Base-by-base conservation (phyloP, 2,113 vertebrate species). In the Leptodactylus fuscus region DNA sequence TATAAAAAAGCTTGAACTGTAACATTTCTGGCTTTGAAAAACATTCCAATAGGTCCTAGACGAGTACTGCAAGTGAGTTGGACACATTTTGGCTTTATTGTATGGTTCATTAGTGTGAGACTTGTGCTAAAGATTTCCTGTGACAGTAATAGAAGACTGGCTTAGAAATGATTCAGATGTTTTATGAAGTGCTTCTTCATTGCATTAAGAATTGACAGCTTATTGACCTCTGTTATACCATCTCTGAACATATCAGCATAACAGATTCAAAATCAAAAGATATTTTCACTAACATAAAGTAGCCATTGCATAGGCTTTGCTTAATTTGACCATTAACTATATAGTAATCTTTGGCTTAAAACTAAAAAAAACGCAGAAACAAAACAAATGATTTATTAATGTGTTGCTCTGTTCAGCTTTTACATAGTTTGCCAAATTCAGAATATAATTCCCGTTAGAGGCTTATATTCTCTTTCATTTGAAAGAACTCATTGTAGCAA, bases 371-470 rank as follows among this genome's bases (percentile, higher is more conserved):
- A 32, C 15, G 0, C 1, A n/a, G 27, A 36, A 80, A 48, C 4
- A 24, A 58, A 58, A 58, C 55, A 58, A 55, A 81, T 62, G 32
- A 81, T 67, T 67, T 81, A 67, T 81, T 81, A 67, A 81, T 65
- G 36, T 67, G 58, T 81, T 62, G 48, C 24, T 81, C 69, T 81
- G 60, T 67, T 13, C 80, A 81, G 60, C 44, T 27, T 67, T 62
- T 67, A 65, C 44, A 67, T 62, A 81, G 27, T 62, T 65, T 81
- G 80, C 80, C 58, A 32, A 67, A 81, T 69, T 81, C 29, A 69
- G 15, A 48, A 44, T 32, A 34, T 3, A 32, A 67, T 48, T 81
- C 38, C 44, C 80, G 8, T 29, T 67, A 49, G 38, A 81, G 80
- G 27, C 49, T 81, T 81, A 48, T 20, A 67, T 44, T 74, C 44